Evolutionary conservation across 2,888 invertebrate genomes (phyloP).

Genomic region (Branchellion lobata): DNA sequence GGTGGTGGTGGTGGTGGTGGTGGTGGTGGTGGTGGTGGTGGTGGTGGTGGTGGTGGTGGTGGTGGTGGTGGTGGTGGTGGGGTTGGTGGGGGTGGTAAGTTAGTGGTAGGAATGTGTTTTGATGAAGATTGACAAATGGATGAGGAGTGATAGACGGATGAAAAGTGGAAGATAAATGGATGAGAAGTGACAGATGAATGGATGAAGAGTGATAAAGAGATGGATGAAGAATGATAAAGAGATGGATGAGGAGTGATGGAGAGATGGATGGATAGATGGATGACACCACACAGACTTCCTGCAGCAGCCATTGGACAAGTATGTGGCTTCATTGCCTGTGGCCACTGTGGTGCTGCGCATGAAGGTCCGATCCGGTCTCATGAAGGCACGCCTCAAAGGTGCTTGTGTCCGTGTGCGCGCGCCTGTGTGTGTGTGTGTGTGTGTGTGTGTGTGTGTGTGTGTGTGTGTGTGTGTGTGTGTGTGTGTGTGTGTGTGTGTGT

Average conservation of each 20-base stretch:
- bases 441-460: constrained; percentile 19
- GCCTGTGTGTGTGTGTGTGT: constrained; percentile 15
- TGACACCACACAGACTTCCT: constrained; percentile 67
- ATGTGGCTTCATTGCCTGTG: constrained; percentile 81
- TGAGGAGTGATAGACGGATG: too few species aligned
- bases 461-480: constrained; percentile 23
- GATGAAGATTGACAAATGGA: too few species aligned
- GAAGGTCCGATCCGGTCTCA: constrained; percentile 88
- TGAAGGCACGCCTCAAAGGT: constrained; percentile 88
- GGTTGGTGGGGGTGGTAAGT: neutral
- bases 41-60: neutral
- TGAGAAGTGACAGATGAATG: too few species aligned
- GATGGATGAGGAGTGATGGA: too few species aligned
- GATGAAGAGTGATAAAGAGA: too few species aligned
- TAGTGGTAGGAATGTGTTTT: too few species aligned
- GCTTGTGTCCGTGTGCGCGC: neutral
- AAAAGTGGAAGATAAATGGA: too few species aligned
- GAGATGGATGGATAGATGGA: too few species aligned
- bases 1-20: neutral
- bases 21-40: neutral
- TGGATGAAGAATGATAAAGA: too few species aligned
- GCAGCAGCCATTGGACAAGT: constrained; percentile 82
- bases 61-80: neutral
- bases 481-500: constrained; percentile 18
- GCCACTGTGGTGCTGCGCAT: constrained; percentile 83